Percentiles rank a stretch among this genome's conserved stretches.
These are phyloP conservation scores for Deroptyus accipitrinus DNA, from an alignment of 2,113 vertebrate species.

Conservation along the genomic window DNA sequence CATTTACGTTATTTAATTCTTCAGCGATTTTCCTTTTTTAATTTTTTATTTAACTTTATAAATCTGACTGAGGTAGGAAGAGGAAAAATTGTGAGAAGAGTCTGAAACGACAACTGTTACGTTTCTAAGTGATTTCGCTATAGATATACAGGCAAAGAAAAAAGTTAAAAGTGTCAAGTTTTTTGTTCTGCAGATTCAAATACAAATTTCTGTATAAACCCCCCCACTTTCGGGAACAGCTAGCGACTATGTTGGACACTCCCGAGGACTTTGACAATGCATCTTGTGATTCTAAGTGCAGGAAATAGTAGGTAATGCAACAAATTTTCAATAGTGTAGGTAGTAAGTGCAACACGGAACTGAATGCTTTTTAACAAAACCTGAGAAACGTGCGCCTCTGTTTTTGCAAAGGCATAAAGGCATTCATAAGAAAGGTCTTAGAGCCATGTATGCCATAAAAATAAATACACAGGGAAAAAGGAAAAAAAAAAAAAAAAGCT, in stretches of 20 bases:
- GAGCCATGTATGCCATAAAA: background rate
- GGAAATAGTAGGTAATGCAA: background rate
- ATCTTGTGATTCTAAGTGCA: background rate
- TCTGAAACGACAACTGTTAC: background rate
- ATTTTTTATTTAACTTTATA: background rate
- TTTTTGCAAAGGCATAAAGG: background rate
- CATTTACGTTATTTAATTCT: conserved; percentile 22
- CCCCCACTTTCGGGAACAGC: background rate
- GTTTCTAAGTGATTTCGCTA: background rate
- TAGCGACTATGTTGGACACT: background rate
- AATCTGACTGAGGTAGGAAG: background rate
- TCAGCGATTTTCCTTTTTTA: background rate
- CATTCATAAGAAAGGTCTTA: background rate
- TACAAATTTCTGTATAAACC: background rate
- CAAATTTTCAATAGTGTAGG: background rate
- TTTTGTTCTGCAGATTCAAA: conserved; percentile 16
- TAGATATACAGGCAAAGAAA: background rate
- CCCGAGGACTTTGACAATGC: background rate
- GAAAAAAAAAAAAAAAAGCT: background rate
- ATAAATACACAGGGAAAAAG: background rate
- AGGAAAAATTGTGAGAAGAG: background rate
- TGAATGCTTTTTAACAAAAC: background rate
- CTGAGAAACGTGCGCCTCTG: background rate
- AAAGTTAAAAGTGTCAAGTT: conserved; percentile 21
- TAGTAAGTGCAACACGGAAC: background rate